phyloP scores from a whole-genome alignment of 2,113 vertebrate genomes.

The Embiotoca jacksoni region DNA sequence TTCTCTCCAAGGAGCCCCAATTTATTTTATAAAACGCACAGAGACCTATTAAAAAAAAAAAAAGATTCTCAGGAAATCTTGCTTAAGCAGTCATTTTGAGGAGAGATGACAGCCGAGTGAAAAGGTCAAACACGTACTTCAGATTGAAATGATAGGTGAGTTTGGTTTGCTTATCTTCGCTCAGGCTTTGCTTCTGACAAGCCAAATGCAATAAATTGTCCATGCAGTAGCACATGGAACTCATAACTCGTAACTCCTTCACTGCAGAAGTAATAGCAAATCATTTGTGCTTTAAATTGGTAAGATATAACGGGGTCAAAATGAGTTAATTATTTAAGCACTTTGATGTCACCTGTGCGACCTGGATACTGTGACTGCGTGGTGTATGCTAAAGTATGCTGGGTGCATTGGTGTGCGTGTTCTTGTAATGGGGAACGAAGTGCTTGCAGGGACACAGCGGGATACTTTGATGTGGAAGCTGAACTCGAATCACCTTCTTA shows the following conservation, averaged over 20 bases:
- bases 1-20: not conserved
- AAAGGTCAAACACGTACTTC: slow-evolving; percentile 32
- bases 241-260: not conserved
- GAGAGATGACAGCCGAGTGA: not conserved
- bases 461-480: not conserved
- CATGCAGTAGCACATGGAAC: not conserved
- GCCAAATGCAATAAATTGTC: slow-evolving; percentile 6
- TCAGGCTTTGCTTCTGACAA: not conserved
- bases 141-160: slow-evolving; percentile 12
- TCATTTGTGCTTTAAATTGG: slow-evolving; percentile 21
- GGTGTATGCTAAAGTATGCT: not conserved
- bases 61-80: not conserved
- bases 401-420: not conserved
- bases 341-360: not conserved
- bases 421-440: not conserved
- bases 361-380: not conserved
- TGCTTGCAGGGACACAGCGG: not conserved
- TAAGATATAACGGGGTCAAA: not conserved
- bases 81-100: slow-evolving; percentile 1
- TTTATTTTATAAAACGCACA: not conserved
- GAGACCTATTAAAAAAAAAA: not conserved
- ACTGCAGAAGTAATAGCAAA: slow-evolving; percentile 1
- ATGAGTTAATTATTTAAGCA: not conserved
- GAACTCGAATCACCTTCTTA: slow-evolving; percentile 1
- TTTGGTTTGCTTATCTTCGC: slow-evolving; percentile 8